Conservation (phyloP, 2,888 invertebrate genomes). For the Tridacna crocea region DNA sequence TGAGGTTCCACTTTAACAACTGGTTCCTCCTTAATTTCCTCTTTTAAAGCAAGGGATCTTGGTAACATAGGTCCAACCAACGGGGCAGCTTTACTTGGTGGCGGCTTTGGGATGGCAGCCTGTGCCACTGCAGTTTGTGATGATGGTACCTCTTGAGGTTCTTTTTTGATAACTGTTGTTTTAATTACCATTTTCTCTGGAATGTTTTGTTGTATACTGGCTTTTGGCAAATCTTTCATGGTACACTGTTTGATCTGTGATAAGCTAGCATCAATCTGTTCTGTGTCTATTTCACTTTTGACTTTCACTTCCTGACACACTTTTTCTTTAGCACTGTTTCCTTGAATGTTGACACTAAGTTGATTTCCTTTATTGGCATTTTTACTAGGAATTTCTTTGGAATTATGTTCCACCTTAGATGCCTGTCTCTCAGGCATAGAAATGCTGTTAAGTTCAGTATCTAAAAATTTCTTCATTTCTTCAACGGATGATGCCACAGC, state of each 20-base stretch:
- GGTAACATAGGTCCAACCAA: conserved; percentile 42
- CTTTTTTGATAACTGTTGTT: no score
- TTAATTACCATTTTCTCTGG: background rate
- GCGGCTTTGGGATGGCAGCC: background rate
- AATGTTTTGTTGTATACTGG: background rate
- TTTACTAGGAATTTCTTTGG: background rate
- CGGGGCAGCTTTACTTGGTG: background rate
- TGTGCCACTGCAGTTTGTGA: background rate
- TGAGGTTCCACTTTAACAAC: background rate
- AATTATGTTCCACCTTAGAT: background rate
- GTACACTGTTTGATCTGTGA: background rate
- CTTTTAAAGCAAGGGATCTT: conserved; percentile 26
- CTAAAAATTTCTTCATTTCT: conserved; percentile 74
- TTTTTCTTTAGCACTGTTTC: background rate
- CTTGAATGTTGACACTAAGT: background rate
- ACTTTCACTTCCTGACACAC: background rate
- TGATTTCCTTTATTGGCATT: background rate
- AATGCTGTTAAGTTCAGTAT: conserved; percentile 71
- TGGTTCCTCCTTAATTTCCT: conserved; percentile 33
- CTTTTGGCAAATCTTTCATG: background rate
- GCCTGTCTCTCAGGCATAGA: conserved; percentile 12
- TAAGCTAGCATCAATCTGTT: background rate
- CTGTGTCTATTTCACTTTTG: background rate
- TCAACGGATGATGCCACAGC: conserved; percentile 72
- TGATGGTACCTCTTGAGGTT: background rate